Base-by-base conservation (phyloP, 2,797 vertebrate species). In the Esox lucius region DNA sequence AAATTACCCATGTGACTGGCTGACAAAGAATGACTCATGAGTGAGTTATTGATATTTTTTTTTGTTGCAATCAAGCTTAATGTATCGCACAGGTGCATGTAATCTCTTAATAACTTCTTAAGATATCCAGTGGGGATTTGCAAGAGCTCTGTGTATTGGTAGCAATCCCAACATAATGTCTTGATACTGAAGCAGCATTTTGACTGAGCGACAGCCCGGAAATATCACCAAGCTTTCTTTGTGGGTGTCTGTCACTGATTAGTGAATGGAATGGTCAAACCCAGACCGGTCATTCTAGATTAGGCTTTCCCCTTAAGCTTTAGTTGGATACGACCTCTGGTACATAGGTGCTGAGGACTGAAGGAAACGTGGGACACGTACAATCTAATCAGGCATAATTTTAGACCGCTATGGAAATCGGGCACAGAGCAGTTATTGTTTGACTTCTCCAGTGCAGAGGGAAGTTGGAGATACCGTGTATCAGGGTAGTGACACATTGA, bases 201-300 rank as follows among this genome's bases (percentile, higher is more conserved):
- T 5, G 15, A 33, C 13, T 65, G 17, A 65, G 64, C 35, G 62
- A 56, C 11, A 65, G 26, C 19, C 4, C 12, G 68, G 42, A 74
- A 77, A 77, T 66, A 65, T 17, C 74, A 65, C 35, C 19, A 22
- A 17, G 42, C 42, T 15, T 35, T 73, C 59, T 72, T 48, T 75
- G 68, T 71, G 72, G 12, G 42, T 77, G 77, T 74, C 35, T 42
- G 33, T 53, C 26, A 64, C 70, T 53, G 65, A 75, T 73, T 11
- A 28, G 46, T 75, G 13, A 48, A 12, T 13, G 33, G 49, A 71
- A 71, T 74, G 68, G 59, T 75, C 70, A 73, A 26, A 3, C 26
- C 12, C 48, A 65, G 42, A 31, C 28, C 7, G 15, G 35, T 31
- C 17, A 17, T 22, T 33, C 5, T 71, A 71, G 33, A 61, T 39